Conservation (phyloP, 2,888 invertebrate species). For the Rhagium mordax region DNA sequence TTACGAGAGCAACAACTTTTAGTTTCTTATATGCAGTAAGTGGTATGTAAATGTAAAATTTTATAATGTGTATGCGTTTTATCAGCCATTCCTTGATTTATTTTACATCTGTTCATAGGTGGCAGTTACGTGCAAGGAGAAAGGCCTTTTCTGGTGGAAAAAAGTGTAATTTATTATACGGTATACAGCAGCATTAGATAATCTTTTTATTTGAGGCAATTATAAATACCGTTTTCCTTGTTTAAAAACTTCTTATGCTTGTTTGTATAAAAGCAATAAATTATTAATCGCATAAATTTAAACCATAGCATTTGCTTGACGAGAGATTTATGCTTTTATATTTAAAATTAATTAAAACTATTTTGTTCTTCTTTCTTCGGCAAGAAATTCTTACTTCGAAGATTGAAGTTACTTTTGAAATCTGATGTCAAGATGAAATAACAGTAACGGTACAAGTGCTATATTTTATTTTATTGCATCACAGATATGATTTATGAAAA, state of each 20-base stretch:
- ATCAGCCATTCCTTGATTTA: not conserved
- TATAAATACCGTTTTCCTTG: not conserved
- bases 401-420: too few species aligned
- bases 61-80: not conserved
- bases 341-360: too few species aligned
- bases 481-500: too few species aligned
- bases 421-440: too few species aligned
- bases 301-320: not conserved
- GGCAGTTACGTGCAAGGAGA: not conserved
- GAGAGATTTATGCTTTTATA: too few species aligned
- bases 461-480: too few species aligned
- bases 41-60: not conserved
- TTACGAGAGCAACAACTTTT: slow-evolving; percentile 12
- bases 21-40: not conserved
- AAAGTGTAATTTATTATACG: not conserved
- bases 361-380: too few species aligned
- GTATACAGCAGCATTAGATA: not conserved
- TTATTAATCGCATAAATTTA: not conserved
- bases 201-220: not conserved
- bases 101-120: not conserved
- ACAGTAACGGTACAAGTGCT: too few species aligned
- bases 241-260: not conserved
- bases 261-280: not conserved
- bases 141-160: not conserved
- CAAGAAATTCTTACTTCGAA: too few species aligned